A percentile compares a stretch with the other conserved stretches of the same genome.
Evolutionary conservation across 2,797 vertebrate species (phyloP).

Genomic region (Halcyon leucocephala): DNA sequence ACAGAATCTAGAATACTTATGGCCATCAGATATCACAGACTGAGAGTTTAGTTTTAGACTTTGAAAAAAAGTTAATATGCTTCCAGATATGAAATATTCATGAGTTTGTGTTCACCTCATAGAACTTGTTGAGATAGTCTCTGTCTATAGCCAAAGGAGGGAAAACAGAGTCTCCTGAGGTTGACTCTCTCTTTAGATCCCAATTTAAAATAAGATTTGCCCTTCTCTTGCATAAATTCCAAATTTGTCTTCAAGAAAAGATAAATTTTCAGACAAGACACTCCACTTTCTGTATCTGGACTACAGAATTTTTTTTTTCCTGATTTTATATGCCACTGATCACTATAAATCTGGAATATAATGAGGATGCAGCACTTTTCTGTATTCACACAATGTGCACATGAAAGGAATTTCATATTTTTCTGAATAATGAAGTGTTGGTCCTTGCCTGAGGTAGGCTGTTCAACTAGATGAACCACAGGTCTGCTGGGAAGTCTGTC

Average conservation of each 20-base stretch:
- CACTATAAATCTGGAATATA: neutral
- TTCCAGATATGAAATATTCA: neutral
- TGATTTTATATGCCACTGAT: neutral
- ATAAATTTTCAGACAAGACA: neutral
- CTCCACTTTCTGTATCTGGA: neutral
- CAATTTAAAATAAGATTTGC: neutral
- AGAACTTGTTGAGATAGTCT: neutral
- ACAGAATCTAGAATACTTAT: neutral
- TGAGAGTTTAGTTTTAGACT: neutral
- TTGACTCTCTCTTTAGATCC: neutral
- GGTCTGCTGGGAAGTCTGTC: neutral
- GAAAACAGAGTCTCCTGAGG: neutral
- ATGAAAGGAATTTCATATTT: neutral
- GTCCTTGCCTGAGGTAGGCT: neutral
- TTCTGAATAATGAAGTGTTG: neutral
- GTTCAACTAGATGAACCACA: neutral
- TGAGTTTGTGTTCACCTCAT: neutral
- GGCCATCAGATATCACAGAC: neutral
- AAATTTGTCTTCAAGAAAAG: neutral
- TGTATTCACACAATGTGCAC: neutral
- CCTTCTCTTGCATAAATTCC: neutral
- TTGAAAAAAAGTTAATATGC: neutral
- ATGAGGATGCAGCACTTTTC: neutral
- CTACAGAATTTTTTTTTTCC: neutral
- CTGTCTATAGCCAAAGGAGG: neutral